These are phyloP conservation scores for Tangara arthus DNA, from an alignment of 2,797 vertebrate genomes.

Conservation along the genomic window DNA sequence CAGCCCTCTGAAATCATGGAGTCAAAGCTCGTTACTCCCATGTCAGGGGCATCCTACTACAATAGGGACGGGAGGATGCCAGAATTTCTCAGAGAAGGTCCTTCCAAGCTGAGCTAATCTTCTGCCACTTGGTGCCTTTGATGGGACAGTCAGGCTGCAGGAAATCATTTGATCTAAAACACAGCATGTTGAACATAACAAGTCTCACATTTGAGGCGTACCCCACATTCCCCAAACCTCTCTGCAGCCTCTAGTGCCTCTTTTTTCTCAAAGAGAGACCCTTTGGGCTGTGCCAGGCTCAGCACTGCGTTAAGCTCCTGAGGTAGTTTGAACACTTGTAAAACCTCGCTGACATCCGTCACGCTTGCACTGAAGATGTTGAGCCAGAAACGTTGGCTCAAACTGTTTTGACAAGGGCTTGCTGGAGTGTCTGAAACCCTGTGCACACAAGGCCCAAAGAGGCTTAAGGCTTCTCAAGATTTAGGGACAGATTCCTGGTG, in stretches of 20 bases:
- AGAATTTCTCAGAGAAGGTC: background rate
- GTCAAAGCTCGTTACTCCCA: background rate
- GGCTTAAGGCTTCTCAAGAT: slow-evolving; percentile 39
- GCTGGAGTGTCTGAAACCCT: slow-evolving; percentile 6
- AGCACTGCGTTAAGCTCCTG: background rate
- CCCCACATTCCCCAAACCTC: background rate
- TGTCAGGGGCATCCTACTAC: background rate
- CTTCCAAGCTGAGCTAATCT: background rate
- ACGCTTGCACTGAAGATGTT: background rate
- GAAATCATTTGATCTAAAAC: background rate
- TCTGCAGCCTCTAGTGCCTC: background rate
- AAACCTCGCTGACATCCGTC: background rate
- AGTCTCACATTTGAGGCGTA: background rate
- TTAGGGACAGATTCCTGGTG: background rate
- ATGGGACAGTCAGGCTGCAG: background rate
- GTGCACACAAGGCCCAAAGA: background rate
- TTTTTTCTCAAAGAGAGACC: background rate
- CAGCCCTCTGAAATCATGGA: background rate
- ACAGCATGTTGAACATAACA: fast-evolving
- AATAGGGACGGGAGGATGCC: background rate
- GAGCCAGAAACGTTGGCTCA: background rate
- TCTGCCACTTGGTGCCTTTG: background rate
- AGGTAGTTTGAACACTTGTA: background rate
- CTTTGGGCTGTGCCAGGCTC: background rate
- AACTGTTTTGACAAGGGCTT: slow-evolving; percentile 1